Evolutionary conservation across 1,140 invertebrate genomes (phyloP).

Genomic region (Aethina tumida): DNA sequence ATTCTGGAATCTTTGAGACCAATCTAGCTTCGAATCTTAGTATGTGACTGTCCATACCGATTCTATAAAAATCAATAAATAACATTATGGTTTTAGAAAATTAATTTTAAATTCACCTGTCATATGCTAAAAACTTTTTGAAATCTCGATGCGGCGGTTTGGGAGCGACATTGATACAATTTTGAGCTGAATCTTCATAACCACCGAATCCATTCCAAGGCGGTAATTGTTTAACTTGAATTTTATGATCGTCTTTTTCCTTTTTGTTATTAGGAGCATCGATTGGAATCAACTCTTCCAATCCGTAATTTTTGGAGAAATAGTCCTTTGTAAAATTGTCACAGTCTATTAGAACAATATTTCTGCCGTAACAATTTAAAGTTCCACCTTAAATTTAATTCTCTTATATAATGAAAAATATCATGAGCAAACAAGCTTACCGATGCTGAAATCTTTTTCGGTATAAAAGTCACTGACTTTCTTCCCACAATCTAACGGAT

Average conservation of each 20-base stretch:
- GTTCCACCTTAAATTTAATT: conserved; percentile 36
- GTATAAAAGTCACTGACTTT: conserved; percentile 49
- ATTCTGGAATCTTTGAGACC: conserved; percentile 56
- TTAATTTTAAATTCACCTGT: conserved; percentile 47
- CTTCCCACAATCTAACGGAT: conserved; percentile 45
- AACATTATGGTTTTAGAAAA: conserved; percentile 3
- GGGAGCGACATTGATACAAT: conserved; percentile 66
- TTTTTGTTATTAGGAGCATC: conserved; percentile 37
- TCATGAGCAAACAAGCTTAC: conserved; percentile 29
- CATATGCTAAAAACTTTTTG: conserved; percentile 69
- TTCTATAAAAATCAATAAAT: conserved; percentile 35
- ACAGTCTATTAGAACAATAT: conserved; percentile 71
- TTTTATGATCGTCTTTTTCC: conserved; percentile 34
- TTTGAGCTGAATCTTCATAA: conserved; percentile 78
- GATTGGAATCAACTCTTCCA: conserved; percentile 51
- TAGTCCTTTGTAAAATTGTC: conserved; percentile 82
- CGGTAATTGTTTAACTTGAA: conserved; percentile 58
- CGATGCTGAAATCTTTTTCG: conserved; percentile 69
- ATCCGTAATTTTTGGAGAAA: conserved; percentile 48
- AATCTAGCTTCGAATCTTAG: conserved; percentile 69
- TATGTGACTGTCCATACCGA: conserved; percentile 65
- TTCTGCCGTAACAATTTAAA: conserved; percentile 69
- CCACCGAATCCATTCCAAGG: conserved; percentile 84
- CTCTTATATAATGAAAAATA: conserved; percentile 1
- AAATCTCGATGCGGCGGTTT: conserved; percentile 67